Evolutionary conservation across 2,113 vertebrate genomes (phyloP).

Genomic region (Corapipo altera): DNA sequence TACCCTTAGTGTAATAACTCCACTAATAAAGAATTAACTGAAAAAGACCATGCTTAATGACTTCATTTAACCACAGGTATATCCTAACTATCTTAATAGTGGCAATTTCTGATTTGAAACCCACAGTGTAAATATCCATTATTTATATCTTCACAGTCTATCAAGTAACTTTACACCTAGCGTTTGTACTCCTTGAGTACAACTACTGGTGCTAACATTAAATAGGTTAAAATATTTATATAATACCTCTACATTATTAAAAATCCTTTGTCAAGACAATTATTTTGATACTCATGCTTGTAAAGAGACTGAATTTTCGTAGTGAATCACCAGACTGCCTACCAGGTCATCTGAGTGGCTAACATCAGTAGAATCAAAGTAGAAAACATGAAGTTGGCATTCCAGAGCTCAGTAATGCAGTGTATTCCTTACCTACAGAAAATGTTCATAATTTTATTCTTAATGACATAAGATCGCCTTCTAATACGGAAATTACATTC

Average conservation of each 20-base stretch:
- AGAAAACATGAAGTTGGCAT: neutral
- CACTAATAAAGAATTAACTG: neutral
- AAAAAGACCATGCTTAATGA: neutral
- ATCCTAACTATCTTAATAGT: neutral
- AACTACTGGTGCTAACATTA: neutral
- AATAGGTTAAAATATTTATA: conserved; percentile 35
- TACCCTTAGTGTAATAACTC: neutral
- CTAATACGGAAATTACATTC: neutral
- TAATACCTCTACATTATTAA: conserved; percentile 10
- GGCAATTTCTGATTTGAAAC: neutral
- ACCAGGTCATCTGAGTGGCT: neutral
- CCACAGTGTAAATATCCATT: neutral
- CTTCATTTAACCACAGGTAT: neutral
- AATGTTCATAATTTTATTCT: neutral
- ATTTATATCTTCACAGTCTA: neutral
- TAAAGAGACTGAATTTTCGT: neutral
- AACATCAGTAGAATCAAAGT: neutral
- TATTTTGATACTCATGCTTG: neutral
- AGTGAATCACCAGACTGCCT: neutral
- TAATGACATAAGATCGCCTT: neutral
- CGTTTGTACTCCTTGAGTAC: neutral
- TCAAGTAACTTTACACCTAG: neutral
- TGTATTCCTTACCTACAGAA: neutral
- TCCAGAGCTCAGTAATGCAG: neutral
- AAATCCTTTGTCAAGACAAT: neutral